These are phyloP conservation scores for Holacanthella duospinosa DNA, from an alignment of 2,888 invertebrate species.

Conservation along the genomic window DNA sequence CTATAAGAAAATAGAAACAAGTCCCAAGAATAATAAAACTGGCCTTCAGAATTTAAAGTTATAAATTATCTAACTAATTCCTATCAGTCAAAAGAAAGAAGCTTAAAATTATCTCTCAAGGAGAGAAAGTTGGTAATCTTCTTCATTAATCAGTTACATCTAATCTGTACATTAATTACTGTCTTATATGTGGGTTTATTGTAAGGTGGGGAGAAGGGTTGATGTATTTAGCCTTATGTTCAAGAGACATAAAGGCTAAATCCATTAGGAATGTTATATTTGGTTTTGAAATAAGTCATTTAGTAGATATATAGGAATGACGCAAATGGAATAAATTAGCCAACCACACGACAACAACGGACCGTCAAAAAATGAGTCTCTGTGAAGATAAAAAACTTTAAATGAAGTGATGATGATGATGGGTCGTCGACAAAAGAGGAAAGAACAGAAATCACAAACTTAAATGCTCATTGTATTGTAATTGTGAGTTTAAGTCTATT, in stretches of 20 bases:
- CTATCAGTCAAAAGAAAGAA: background rate
- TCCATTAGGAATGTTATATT: too few species aligned
- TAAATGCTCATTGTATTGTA: background rate
- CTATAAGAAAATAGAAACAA: conserved; percentile 42
- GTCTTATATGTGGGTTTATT: too few species aligned
- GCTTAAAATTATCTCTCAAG: too few species aligned
- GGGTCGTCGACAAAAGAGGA: background rate
- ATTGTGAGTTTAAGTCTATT: background rate
- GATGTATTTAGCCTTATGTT: background rate
- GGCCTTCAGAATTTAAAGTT: background rate
- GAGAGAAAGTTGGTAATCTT: background rate
- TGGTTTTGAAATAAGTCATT: background rate
- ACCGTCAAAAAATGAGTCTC: too few species aligned
- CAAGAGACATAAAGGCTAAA: background rate
- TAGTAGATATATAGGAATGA: conserved; percentile 3
- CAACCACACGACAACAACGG: background rate
- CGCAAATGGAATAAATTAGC: conserved; percentile 5
- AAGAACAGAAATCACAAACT: background rate
- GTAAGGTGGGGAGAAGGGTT: background rate
- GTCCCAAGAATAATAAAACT: background rate
- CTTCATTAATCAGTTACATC: too few species aligned
- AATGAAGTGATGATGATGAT: conserved; percentile 1
- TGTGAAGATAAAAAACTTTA: background rate
- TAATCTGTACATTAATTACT: too few species aligned
- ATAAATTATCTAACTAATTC: background rate